Evolutionary conservation across 2,797 vertebrate genomes (phyloP).

Genomic region (Oophaga sylvatica): DNA sequence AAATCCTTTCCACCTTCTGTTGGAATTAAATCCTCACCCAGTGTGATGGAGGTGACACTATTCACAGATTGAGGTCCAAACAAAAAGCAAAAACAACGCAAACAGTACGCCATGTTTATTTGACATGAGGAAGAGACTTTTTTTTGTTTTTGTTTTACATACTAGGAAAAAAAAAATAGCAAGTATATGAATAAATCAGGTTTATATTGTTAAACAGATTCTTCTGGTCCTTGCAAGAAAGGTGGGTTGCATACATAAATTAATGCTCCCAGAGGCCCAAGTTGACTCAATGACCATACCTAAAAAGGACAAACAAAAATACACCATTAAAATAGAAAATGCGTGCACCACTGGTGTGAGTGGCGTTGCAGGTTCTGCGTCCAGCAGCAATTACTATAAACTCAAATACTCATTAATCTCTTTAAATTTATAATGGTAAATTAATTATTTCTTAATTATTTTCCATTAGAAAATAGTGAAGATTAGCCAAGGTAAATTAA

Average conservation of each 20-base stretch:
- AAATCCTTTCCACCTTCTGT: no score
- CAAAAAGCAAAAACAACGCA: background rate
- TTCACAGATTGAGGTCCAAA: background rate
- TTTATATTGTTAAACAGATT: background rate
- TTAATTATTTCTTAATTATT: no score
- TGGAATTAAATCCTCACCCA: no score
- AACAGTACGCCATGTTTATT: slow-evolving; percentile 1
- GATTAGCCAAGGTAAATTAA: no score
- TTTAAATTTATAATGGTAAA: no score
- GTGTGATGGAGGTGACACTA: no score
- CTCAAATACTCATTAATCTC: no score
- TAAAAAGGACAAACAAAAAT: background rate
- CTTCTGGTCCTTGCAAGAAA: background rate
- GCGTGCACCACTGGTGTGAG: background rate
- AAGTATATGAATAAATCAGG: background rate
- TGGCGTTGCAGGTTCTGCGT: no score
- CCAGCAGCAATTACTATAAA: no score
- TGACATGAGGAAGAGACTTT: background rate
- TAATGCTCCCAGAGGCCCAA: background rate
- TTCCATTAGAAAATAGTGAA: no score
- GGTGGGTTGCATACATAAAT: background rate
- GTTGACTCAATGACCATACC: slow-evolving; percentile 16
- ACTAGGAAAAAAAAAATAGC: background rate
- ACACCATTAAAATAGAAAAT: background rate
- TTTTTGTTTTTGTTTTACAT: background rate